Conservation (phyloP, 2,888 invertebrate species). For the Bellardia pandia region DNA sequence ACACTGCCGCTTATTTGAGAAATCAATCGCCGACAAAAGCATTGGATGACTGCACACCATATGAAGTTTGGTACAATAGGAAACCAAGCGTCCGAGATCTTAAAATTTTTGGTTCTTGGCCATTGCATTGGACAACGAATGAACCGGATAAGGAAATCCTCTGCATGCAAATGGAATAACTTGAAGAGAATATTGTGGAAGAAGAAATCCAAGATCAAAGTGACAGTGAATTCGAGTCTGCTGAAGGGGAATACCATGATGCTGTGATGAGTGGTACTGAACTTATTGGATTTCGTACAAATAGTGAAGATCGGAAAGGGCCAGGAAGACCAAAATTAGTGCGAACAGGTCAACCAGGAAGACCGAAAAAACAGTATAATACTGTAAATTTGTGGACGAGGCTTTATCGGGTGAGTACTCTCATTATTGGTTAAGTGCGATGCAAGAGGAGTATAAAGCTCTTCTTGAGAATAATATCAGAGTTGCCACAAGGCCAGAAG, state of each 20-base stretch:
- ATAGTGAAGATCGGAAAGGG: not conserved
- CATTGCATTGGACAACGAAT: too few relatives aligned
- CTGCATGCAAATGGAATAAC: not conserved
- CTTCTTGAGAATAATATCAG: slow-evolving; percentile 38
- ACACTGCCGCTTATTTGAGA: slow-evolving; percentile 68
- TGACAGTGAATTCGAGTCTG: slow-evolving; percentile 28
- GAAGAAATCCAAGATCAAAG: not conserved
- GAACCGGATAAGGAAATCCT: too few relatives aligned
- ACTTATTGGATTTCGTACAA: not conserved
- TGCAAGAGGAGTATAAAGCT: slow-evolving; percentile 69
- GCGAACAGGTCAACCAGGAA: slow-evolving; percentile 52
- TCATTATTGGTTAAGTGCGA: slow-evolving; percentile 59
- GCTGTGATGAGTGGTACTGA: not conserved
- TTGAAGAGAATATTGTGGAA: not conserved
- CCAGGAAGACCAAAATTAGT: slow-evolving; percentile 57
- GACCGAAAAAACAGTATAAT: slow-evolving; percentile 70
- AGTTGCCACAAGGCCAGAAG: slow-evolving; percentile 49
- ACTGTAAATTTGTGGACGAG: slow-evolving; percentile 60
- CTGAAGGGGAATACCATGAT: slow-evolving; percentile 15
- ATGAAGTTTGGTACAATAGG: slow-evolving; percentile 64
- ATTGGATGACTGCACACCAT: slow-evolving; percentile 66
- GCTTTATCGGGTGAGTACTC: slow-evolving; percentile 63
- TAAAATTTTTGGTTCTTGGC: slow-evolving; percentile 52
- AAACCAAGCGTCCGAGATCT: slow-evolving; percentile 65
- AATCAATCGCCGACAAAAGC: slow-evolving; percentile 67